Evolutionary conservation across 2,797 vertebrate species (phyloP).

Genomic region (Zenarchopterus dispar): DNA sequence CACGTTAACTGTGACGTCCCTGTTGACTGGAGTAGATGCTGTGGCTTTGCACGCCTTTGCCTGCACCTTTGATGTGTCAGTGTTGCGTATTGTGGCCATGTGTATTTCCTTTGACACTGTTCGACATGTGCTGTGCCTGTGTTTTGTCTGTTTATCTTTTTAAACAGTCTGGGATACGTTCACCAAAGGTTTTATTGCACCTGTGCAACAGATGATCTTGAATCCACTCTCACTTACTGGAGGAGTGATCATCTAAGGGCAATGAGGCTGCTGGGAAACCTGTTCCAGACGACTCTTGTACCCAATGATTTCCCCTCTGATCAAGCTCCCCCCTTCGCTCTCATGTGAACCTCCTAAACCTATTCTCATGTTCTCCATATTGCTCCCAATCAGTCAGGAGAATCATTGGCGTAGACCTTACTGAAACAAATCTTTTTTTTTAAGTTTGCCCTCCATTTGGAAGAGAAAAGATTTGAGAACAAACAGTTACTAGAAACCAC

Average conservation of each 20-base stretch:
- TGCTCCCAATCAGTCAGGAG: conserved; percentile 67
- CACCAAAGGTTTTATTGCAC: conserved; percentile 70
- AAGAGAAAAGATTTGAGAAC: conserved; percentile 24
- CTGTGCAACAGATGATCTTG: conserved; percentile 68
- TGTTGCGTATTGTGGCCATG: conserved; percentile 62
- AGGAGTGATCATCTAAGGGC: conserved; percentile 76
- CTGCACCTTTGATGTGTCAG: conserved; percentile 48
- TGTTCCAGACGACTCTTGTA: conserved; percentile 64
- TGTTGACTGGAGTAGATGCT: conserved; percentile 23
- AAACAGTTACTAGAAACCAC: conserved; percentile 28
- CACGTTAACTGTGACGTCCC: conserved; percentile 30
- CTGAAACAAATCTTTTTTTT: conserved; percentile 9
- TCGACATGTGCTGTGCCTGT: conserved; percentile 66
- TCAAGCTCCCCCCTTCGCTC: conserved; percentile 54
- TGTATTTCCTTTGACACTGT: conserved; percentile 47
- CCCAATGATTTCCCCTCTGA: conserved; percentile 71
- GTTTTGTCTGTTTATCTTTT: conserved; percentile 65
- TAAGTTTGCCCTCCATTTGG: conserved; percentile 32
- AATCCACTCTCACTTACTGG: conserved; percentile 52
- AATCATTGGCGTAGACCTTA: conserved; percentile 33
- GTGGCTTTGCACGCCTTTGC: conserved; percentile 41
- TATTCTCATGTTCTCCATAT: conserved; percentile 69
- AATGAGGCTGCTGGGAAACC: conserved; percentile 71
- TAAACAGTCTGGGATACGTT: conserved; percentile 69
- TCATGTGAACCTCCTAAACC: conserved; percentile 58